phyloP scores from a whole-genome alignment of 2,797 vertebrate species.

The Alfaro cultratus region DNA sequence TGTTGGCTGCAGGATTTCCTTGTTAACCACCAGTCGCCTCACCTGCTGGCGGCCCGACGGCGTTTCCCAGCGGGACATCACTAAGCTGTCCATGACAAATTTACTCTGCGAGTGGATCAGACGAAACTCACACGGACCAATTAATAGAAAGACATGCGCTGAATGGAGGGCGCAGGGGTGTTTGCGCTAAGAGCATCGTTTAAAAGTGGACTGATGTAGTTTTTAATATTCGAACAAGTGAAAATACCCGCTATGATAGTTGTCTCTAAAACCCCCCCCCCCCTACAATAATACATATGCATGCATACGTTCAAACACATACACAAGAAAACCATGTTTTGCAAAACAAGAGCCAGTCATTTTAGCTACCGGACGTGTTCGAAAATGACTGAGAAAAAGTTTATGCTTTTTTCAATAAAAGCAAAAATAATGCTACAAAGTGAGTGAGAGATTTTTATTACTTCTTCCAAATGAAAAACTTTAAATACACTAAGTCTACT shows the following conservation, averaged over 20 bases:
- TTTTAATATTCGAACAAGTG: background rate
- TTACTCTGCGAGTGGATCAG: slow-evolving; percentile 50
- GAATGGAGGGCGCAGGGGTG: background rate
- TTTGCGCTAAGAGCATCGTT: background rate
- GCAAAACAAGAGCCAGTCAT: too few relatives aligned
- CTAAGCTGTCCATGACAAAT: slow-evolving; percentile 33
- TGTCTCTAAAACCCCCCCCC: too few relatives aligned
- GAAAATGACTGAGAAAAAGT: too few relatives aligned
- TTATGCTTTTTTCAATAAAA: too few relatives aligned
- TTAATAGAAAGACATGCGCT: background rate
- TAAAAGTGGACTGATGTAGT: background rate
- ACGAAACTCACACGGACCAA: slow-evolving; percentile 7
- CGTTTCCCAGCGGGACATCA: slow-evolving; percentile 33
- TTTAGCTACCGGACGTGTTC: too few relatives aligned
- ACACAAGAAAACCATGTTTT: too few relatives aligned
- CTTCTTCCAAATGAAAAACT: background rate
- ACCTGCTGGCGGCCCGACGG: slow-evolving; percentile 38
- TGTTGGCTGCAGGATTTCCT: slow-evolving; percentile 16
- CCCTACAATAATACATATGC: too few relatives aligned
- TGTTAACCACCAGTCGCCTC: slow-evolving; percentile 29
- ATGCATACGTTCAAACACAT: too few relatives aligned
- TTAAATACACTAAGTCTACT: background rate
- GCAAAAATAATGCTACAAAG: too few relatives aligned
- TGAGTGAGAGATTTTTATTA: background rate
- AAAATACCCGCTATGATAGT: background rate